These are phyloP conservation scores for Hyposoter didymator DNA, from an alignment of 2,888 invertebrate species.

Conservation along the genomic window DNA sequence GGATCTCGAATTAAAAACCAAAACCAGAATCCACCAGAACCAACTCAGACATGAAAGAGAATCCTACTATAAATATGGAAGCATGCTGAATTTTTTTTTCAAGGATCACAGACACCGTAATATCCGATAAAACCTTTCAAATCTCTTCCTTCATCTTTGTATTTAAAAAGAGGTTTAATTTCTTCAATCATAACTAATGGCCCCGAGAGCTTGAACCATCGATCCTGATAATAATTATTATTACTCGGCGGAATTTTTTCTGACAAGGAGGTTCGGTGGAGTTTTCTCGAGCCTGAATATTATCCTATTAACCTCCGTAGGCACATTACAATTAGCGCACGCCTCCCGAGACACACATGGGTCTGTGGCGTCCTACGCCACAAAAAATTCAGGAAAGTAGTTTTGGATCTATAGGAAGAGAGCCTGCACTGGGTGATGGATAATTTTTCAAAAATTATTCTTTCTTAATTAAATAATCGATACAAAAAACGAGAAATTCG, in stretches of 20 bases:
- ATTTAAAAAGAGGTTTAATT: neutral
- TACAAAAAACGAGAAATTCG: too few relatives aligned
- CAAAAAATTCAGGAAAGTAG: too few relatives aligned
- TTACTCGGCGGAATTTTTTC: neutral
- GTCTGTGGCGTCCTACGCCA: too few relatives aligned
- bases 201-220: neutral
- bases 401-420: too few relatives aligned
- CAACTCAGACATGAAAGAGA: slow-evolving; percentile 19
- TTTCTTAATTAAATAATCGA: too few relatives aligned
- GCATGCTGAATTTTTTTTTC: slow-evolving; percentile 14
- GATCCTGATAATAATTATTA: neutral
- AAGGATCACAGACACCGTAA: slow-evolving; percentile 4
- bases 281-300: too few relatives aligned
- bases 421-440: too few relatives aligned
- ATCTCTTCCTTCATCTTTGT: neutral
- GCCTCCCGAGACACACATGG: too few relatives aligned
- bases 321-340: too few relatives aligned
- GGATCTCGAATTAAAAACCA: slow-evolving; percentile 28
- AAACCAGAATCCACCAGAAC: slow-evolving; percentile 2
- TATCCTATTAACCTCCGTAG: too few relatives aligned
- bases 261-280: too few relatives aligned
- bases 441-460: too few relatives aligned
- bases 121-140: slow-evolving; percentile 1
- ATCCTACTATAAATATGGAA: slow-evolving; percentile 20
- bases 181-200: neutral